A percentile compares a stretch with the other conserved stretches of the same genome.
These are phyloP conservation scores for Fringilla coelebs DNA, from an alignment of 2,797 vertebrate species.

Conservation along the genomic window DNA sequence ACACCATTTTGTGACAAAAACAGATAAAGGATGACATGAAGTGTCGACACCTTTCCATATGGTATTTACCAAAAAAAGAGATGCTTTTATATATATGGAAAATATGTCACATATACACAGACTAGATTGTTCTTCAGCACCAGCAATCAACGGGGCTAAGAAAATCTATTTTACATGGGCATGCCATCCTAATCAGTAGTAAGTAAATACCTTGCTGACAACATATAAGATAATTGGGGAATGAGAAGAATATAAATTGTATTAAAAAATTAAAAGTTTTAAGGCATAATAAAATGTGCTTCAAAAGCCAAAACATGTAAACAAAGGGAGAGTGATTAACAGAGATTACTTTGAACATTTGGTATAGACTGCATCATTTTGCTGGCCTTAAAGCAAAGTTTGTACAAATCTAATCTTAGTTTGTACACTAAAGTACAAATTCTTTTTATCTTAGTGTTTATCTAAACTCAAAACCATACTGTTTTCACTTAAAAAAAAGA, in stretches of 20 bases:
- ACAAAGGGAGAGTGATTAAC: not conserved
- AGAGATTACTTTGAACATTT: not conserved
- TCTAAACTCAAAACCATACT: not conserved
- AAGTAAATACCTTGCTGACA: not conserved
- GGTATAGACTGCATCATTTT: not conserved
- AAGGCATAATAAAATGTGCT: not conserved
- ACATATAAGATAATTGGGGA: not conserved
- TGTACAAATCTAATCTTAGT: not conserved
- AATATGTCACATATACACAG: not conserved
- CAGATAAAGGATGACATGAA: conserved; percentile 15
- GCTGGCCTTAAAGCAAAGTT: not conserved
- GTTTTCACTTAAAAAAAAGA: not conserved
- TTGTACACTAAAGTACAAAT: not conserved
- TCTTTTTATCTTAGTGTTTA: not conserved
- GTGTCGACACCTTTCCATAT: conserved; percentile 19
- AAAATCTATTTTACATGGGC: not conserved
- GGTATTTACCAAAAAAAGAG: conserved; percentile 9
- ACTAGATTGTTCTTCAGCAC: not conserved
- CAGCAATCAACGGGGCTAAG: not conserved
- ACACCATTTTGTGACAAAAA: not conserved
- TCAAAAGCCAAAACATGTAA: not conserved
- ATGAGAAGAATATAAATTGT: not conserved
- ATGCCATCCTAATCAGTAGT: not conserved
- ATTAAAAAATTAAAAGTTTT: not conserved
- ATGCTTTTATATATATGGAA: not conserved